Percentiles rank a stretch among this genome's conserved stretches.
These are phyloP conservation scores for Cecropterus lyciades DNA, from an alignment of 1,140 invertebrate genomes.

Conservation along the genomic window DNA sequence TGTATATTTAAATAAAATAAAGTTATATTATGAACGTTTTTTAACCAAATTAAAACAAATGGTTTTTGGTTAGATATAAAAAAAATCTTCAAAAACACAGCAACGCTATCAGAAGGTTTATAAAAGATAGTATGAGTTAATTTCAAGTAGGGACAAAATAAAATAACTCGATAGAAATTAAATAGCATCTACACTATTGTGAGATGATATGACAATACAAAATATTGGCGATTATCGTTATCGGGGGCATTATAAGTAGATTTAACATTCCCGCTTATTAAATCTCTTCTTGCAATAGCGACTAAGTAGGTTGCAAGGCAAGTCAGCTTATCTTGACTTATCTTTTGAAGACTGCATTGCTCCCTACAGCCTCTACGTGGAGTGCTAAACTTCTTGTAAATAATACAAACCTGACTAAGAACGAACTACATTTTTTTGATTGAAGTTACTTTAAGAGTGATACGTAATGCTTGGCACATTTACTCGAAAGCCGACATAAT, in stretches of 20 bases:
- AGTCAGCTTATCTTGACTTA: conserved; percentile 28
- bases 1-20: too few relatives aligned
- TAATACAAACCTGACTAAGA: conserved; percentile 3
- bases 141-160: too few relatives aligned
- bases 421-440: too few relatives aligned
- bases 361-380: conserved; percentile 14
- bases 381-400: conserved; percentile 11
- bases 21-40: too few relatives aligned
- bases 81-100: too few relatives aligned
- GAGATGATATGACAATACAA: conserved; percentile 10
- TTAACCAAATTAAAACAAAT: too few relatives aligned
- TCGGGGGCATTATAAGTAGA: conserved; percentile 15
- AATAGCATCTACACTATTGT: background rate
- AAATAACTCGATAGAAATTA: background rate
- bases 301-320: conserved; percentile 22
- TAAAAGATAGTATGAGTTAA: too few relatives aligned
- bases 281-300: conserved; percentile 18
- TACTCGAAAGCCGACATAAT: too few relatives aligned
- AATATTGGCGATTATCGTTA: conserved; percentile 23
- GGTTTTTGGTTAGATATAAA: too few relatives aligned
- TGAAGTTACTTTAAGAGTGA: too few relatives aligned
- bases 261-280: conserved; percentile 20
- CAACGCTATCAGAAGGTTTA: too few relatives aligned
- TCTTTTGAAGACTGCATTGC: conserved; percentile 28
- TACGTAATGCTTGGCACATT: too few relatives aligned